Base-by-base conservation (phyloP, 1,140 invertebrate species). In the Microplitis demolitor region DNA sequence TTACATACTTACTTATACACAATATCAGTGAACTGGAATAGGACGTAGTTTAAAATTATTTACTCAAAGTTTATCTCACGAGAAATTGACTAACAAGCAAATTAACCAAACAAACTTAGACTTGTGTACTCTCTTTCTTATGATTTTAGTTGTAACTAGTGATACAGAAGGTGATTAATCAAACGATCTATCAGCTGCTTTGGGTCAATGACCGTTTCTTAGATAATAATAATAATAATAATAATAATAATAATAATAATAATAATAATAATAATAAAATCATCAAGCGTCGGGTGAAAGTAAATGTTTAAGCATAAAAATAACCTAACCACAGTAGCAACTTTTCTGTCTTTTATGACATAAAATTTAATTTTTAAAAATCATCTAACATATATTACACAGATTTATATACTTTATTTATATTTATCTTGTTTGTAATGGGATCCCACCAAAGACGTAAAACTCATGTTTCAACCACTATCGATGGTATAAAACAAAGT, bases 101-200 rank as follows among this genome's bases (percentile, higher is more conserved):
- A 67, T 50, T 56, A 71, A 24, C 5, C 24, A 33, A 70, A 63
- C 58, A 60, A 70, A 70, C 61, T 45, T 61, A 60, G 58, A 50
- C 56, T 51, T 70, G 56, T 50, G 16, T 24, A 24, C 24, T 24
- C 35, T 56, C 5, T 6, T 60, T n/a, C 68, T 62, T 37, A 58
- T 53, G 60, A 70, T 70, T 50, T 51, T 13, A 62, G 37, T 14
- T 63, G 9, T 14, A 64, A 31, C 64, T 33, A 54, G 6, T 61
- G 64, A 72, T 72, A 67, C 64, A 72, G 54, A 14, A 34, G 54
- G 45, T 35, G 71, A 72, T 66, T 72, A 67, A 64, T 66, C 51
- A 16, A 67, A 3, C 54, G 58, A 72, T 62, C 71, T 61, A 67
- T 62, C 68, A 69, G 34, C 60, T 35, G 34, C 4, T 62, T 33